Percentiles rank a stretch among this genome's conserved stretches.
Evolutionary conservation across 2,797 vertebrate species (phyloP).

Genomic region (Acrocephalus scirpaceus): DNA sequence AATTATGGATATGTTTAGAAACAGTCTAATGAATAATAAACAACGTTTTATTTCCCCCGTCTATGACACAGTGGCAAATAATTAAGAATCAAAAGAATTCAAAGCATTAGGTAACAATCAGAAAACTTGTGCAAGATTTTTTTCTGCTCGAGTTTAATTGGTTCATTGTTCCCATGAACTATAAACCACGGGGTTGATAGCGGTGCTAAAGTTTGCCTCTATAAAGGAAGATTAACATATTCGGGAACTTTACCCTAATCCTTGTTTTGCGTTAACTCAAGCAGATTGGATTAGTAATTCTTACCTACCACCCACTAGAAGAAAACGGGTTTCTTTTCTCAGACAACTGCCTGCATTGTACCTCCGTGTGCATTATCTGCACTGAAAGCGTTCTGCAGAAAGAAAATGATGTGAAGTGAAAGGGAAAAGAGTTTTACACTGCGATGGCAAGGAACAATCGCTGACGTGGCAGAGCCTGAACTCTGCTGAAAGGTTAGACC

Average conservation of each 20-base stretch:
- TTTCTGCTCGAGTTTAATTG: constrained; percentile 79
- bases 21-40: constrained; percentile 75
- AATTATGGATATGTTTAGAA: constrained; percentile 73
- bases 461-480: constrained; percentile 12
- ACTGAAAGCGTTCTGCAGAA: constrained; percentile 67
- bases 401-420: constrained; percentile 65
- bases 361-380: constrained; percentile 71
- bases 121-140: constrained; percentile 74
- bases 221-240: constrained; percentile 87
- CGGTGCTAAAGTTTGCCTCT: constrained; percentile 78
- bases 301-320: constrained; percentile 86
- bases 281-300: constrained; percentile 91
- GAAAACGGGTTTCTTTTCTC: constrained; percentile 74
- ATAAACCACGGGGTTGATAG: constrained; percentile 77
- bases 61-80: constrained; percentile 72
- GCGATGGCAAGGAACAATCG: constrained; percentile 35
- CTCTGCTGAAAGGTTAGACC: constrained; percentile 42
- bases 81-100: constrained; percentile 80
- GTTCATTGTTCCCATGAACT: constrained; percentile 81
- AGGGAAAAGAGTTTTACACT: constrained; percentile 67
- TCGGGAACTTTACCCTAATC: constrained; percentile 90
- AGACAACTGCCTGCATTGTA: constrained; percentile 77
- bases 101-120: constrained; percentile 79
- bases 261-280: constrained; percentile 90
- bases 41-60: constrained; percentile 71